Evolutionary conservation across 2,113 vertebrate species (phyloP).

Genomic region (Caretta caretta): DNA sequence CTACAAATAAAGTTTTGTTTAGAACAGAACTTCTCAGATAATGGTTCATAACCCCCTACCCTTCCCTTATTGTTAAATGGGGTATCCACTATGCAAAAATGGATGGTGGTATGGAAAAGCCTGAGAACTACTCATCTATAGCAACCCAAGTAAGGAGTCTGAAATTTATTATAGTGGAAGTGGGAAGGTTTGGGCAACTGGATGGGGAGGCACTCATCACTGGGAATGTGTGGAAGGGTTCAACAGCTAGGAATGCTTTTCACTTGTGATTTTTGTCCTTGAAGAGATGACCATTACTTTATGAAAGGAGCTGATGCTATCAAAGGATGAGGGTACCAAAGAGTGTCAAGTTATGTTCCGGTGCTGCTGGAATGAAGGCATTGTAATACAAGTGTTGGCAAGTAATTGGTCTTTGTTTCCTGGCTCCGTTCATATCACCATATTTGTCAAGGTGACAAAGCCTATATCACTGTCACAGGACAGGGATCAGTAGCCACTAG

Average conservation of each 20-base stretch:
- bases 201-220: neutral
- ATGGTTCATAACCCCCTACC: neutral
- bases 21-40: neutral
- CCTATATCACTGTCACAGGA: neutral
- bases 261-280: neutral
- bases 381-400: neutral
- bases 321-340: neutral
- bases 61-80: neutral
- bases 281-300: neutral
- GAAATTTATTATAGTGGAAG: neutral
- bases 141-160: neutral
- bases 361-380: neutral
- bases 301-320: neutral
- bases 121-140: neutral
- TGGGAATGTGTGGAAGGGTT: neutral
- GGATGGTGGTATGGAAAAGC: neutral
- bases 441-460: accelerated
- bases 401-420: neutral
- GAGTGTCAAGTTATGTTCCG: neutral
- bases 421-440: neutral
- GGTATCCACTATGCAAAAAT: neutral
- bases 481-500: neutral
- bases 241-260: neutral
- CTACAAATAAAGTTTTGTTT: neutral
- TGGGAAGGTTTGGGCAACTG: neutral